Percentiles rank a stretch among this genome's conserved stretches.
These are phyloP conservation scores for Scartelaos histophorus DNA, from an alignment of 2,113 vertebrate species.

Conservation along the genomic window DNA sequence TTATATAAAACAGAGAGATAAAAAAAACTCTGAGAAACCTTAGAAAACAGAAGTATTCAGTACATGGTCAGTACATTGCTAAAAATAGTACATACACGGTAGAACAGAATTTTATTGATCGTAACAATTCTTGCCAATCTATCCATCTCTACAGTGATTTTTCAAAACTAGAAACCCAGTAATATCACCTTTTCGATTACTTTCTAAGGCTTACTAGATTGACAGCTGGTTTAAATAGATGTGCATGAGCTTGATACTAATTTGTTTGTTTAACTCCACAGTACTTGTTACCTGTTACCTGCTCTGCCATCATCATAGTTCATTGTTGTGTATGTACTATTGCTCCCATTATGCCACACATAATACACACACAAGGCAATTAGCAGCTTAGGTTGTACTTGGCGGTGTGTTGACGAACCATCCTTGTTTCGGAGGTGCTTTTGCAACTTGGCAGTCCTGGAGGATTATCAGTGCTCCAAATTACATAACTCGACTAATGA, in stretches of 20 bases:
- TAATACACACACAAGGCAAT: slow-evolving; percentile 62
- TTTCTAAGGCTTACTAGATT: not conserved
- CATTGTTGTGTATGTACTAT: slow-evolving; percentile 20
- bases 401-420: slow-evolving; percentile 71
- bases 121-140: no score
- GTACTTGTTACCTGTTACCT: slow-evolving; percentile 14
- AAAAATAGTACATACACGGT: no score
- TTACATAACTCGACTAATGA: slow-evolving; percentile 83
- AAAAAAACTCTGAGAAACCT: no score
- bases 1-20: no score
- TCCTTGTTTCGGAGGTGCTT: slow-evolving; percentile 74
- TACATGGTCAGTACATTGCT: no score
- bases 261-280: slow-evolving; percentile 10
- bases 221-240: not conserved
- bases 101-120: no score
- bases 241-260: not conserved
- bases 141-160: no score
- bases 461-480: slow-evolving; percentile 79
- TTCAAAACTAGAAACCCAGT: no score
- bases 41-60: no score
- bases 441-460: slow-evolving; percentile 69
- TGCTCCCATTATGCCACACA: slow-evolving; percentile 57
- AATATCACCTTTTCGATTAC: no score
- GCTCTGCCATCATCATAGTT: slow-evolving; percentile 18
- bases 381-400: slow-evolving; percentile 69